Base-by-base conservation (phyloP, 2,888 invertebrate species). In the Synanthedon vespiformis region DNA sequence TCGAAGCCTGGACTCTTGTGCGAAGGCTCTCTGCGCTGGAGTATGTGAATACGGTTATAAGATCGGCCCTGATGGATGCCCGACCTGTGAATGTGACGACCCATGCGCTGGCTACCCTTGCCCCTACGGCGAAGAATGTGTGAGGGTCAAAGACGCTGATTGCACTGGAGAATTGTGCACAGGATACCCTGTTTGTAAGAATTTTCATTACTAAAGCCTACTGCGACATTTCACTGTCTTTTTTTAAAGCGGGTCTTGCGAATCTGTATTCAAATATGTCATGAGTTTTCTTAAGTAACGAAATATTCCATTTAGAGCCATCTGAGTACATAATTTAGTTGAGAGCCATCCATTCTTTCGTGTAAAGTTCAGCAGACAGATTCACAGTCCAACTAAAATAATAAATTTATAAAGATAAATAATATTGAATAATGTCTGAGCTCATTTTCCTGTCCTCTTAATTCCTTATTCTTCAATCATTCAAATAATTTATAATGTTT, bases 21-120 rank as follows among this genome's bases (percentile, higher is more conserved):
- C 92, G 44, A 87, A 89, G 5, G 89, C 93, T 4, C 91, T 95
- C 51, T 95, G 95, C 67, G 93, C 94, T 0, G 93, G 93, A 3
- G 91, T 94, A 49, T 95, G 95, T 65, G 94, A 95, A 71, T 95
- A 94, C 63, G 95, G 95, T 0, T 95, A 94, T 73, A 93, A 92
- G 77, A 89, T 90, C 2, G 83, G 82, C 0, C 75, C 83, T 6
- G 88, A 90, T 51, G 95, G 94, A 0, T 95, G 95, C 64, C 92
- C 93, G 0, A 94, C 93, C 0, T 95, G 95, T 70, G 94, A 95
- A 72, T 95, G 95, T 68, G 93, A 94, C 51, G 92, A 95, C 68
- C 95, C 95, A 1, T 95, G 95, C 65, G 93, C 93, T 55, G 93
- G 94, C 40, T 94, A 90, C 73, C 89, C 90, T 13, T 94, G 94